phyloP scores from a whole-genome alignment of 2,797 vertebrate species.

The Bradypus variegatus region DNA sequence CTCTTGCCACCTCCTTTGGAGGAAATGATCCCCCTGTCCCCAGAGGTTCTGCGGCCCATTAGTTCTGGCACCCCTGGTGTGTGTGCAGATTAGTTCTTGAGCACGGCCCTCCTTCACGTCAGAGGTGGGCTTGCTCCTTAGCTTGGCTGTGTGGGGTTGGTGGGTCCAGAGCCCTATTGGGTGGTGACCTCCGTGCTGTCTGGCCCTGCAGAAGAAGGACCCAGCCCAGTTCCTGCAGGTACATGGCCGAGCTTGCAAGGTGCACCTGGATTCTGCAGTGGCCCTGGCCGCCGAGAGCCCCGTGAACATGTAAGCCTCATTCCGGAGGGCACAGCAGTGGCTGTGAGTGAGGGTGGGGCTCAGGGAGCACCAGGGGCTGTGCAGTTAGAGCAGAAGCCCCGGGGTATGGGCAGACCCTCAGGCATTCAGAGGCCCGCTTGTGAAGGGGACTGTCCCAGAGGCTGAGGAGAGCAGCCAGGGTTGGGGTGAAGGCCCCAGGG shows the following conservation, averaged over 20 bases:
- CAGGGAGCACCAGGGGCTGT: neutral
- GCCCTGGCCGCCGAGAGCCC: slow-evolving; percentile 94
- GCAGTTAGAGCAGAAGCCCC: neutral
- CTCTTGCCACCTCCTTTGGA: neutral
- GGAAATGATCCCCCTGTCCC: neutral
- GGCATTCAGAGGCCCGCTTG: neutral
- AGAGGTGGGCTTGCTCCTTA: neutral
- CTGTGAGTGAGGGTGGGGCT: neutral
- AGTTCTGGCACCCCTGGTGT: neutral
- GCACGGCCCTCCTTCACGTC: neutral
- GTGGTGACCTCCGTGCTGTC: slow-evolving; percentile 2
- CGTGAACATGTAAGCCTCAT: slow-evolving; percentile 87
- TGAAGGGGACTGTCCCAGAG: neutral
- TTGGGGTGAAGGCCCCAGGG: neutral
- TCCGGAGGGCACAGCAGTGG: neutral
- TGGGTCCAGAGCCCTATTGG: neutral
- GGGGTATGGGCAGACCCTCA: neutral
- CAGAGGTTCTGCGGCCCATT: neutral
- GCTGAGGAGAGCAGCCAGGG: rapidly evolving
- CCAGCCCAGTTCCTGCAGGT: slow-evolving; percentile 98
- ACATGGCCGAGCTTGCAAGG: slow-evolving; percentile 96
- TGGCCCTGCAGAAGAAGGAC: slow-evolving; percentile 87
- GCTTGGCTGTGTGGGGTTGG: neutral
- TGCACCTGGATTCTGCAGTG: slow-evolving; percentile 92
- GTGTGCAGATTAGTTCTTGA: neutral